phyloP scores from a whole-genome alignment of 2,888 invertebrate genomes.

The Plebejus melissa region DNA sequence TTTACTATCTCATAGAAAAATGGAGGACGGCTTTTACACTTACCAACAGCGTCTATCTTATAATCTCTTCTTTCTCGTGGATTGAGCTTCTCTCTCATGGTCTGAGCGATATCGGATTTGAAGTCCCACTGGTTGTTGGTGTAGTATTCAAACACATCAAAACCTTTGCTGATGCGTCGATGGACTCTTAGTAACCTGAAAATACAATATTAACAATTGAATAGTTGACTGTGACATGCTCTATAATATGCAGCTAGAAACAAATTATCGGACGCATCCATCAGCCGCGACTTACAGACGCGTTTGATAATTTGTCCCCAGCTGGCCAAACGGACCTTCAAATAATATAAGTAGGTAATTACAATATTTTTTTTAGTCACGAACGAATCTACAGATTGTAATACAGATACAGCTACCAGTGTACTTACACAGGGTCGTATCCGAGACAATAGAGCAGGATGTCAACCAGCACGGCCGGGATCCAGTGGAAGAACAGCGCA shows the following conservation, averaged over 20 bases:
- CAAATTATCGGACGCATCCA: no score
- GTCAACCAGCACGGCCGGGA: slow-evolving; percentile 94
- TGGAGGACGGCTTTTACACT: slow-evolving; percentile 35
- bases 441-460: slow-evolving; percentile 87
- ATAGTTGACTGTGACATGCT: background rate
- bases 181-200: slow-evolving; percentile 89
- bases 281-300: no score
- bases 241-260: no score
- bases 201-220: slow-evolving; percentile 27
- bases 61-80: slow-evolving; percentile 82
- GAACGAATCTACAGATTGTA: no score
- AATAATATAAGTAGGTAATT: no score
- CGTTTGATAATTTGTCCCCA: no score
- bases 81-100: slow-evolving; percentile 79
- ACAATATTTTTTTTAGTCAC: no score
- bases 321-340: no score
- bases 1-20: no score
- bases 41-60: slow-evolving; percentile 83
- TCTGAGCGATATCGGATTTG: slow-evolving; percentile 82
- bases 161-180: slow-evolving; percentile 89
- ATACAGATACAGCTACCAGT: no score
- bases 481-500: slow-evolving; percentile 91
- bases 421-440: slow-evolving; percentile 90
- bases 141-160: slow-evolving; percentile 94
- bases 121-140: slow-evolving; percentile 96